Base-by-base conservation (phyloP, 2,113 vertebrate genomes). In the Prolemur simus region DNA sequence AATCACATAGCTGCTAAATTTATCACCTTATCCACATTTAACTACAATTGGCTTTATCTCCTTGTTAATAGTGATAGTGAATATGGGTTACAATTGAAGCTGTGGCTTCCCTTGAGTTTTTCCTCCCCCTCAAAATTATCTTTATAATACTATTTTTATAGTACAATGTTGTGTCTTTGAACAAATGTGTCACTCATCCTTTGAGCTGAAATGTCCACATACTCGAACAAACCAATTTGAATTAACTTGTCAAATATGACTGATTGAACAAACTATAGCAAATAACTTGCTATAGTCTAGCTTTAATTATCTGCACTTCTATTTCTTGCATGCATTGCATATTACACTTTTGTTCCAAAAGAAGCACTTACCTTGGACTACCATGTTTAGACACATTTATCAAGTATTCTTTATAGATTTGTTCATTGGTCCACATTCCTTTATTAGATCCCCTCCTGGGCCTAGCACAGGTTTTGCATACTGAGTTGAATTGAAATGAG, bases 31-130 rank as follows among this genome's bases (percentile, higher is more conserved):
- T 78, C 29, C 32, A 87, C 27, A 85, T 85, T 77, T 94, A 87
- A 73, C 69, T 84, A 47, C 60, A 86, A 84, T 71, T 29, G 23
- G 21, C 84, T 89, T 69, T 94, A 74, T 45, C 39, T 95, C 32
- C 45, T 87, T 56, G 1, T 95, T 80, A 86, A 86, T 66, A 90
- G 94, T 92, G 52, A 91, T 94, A 93, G 47, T 82, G 47, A 77
- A 93, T 89, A 85, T 85, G 91, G 21, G 42, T 94, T 83, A 76
- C 74, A 69, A 84, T 7, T 52, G 77, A 94, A 93, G 47, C 27
- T 92, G 12, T 85, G 81, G 3, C 66, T 97, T 96, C 66, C 23
- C 76, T 77, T 76, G 39, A 91, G 58, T 88, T 96, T 89, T 95
- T 56, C 42, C 45, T 71, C 37, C 25, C 14, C n/a, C 78, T 89